Percentiles rank a stretch among this genome's conserved stretches.
These are phyloP conservation scores for Hepsetus odoe DNA, from an alignment of 2,113 vertebrate genomes.

Conservation along the genomic window DNA sequence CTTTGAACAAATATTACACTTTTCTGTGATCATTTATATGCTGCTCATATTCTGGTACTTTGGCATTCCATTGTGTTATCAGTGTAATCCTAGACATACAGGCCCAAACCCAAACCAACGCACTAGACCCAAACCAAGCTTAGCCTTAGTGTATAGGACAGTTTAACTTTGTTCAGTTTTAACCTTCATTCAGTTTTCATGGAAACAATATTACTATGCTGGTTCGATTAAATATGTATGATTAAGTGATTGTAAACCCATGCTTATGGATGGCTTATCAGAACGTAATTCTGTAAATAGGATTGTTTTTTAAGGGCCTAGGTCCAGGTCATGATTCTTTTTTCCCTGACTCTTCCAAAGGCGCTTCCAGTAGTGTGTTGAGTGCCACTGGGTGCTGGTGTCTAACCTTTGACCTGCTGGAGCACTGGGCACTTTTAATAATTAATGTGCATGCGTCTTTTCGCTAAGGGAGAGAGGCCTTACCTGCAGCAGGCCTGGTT, in stretches of 20 bases:
- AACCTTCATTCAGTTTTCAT: too few species aligned
- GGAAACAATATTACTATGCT: not conserved
- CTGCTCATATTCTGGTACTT: not conserved
- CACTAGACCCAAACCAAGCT: not conserved
- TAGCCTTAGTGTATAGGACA: not conserved
- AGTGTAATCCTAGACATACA: not conserved
- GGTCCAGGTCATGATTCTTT: conserved; percentile 18
- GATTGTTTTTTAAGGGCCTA: not conserved
- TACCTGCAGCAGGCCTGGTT: conserved; percentile 66
- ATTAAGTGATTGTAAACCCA: not conserved
- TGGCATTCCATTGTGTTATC: not conserved
- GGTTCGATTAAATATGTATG: not conserved
- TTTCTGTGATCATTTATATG: not conserved
- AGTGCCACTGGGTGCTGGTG: conserved; percentile 62
- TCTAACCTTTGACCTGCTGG: conserved; percentile 70
- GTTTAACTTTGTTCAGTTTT: not conserved
- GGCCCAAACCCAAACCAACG: not conserved
- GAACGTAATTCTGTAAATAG: not conserved
- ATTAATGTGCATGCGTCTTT: conserved; percentile 70
- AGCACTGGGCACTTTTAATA: conserved; percentile 71
- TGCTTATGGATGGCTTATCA: not conserved
- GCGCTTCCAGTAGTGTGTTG: conserved; percentile 7
- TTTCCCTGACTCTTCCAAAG: not conserved
- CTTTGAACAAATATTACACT: not conserved
- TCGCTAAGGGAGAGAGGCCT: conserved; percentile 48